Conservation (phyloP, 2,888 invertebrate species). For the Apodemia duryi region DNA sequence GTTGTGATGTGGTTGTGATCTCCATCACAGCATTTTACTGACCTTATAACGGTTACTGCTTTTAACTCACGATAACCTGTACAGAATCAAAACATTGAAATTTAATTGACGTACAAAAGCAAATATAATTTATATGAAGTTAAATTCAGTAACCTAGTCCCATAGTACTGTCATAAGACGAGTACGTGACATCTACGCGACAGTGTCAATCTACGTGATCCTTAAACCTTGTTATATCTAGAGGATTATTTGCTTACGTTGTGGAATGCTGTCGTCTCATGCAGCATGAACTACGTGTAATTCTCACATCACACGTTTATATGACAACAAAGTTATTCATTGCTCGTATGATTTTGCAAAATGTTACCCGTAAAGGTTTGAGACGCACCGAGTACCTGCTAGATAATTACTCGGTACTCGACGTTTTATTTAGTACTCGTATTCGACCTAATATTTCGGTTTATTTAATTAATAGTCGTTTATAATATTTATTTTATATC, state of each 20-base stretch:
- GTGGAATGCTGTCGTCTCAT: background rate
- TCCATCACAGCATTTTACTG: too few species aligned
- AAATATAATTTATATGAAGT: background rate
- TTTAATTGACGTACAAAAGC: background rate
- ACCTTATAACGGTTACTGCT: too few species aligned
- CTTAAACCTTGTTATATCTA: background rate
- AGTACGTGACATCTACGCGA: background rate
- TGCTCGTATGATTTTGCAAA: too few species aligned
- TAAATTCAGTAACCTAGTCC: background rate
- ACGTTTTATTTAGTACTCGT: too few species aligned
- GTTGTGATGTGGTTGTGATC: too few species aligned
- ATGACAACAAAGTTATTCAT: background rate
- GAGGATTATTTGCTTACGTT: conserved; percentile 3
- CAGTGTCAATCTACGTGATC: background rate
- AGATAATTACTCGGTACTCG: too few species aligned
- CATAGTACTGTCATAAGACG: background rate
- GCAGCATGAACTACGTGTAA: background rate
- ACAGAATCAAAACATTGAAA: background rate
- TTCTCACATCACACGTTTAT: background rate
- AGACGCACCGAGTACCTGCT: too few species aligned
- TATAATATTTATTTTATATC: too few species aligned
- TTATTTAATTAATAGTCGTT: too few species aligned
- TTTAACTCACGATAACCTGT: too few species aligned
- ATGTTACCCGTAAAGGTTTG: too few species aligned
- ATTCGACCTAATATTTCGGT: too few species aligned